Conservation (phyloP, 2,113 vertebrate species). For the Oxygymnocypris stewartii region DNA sequence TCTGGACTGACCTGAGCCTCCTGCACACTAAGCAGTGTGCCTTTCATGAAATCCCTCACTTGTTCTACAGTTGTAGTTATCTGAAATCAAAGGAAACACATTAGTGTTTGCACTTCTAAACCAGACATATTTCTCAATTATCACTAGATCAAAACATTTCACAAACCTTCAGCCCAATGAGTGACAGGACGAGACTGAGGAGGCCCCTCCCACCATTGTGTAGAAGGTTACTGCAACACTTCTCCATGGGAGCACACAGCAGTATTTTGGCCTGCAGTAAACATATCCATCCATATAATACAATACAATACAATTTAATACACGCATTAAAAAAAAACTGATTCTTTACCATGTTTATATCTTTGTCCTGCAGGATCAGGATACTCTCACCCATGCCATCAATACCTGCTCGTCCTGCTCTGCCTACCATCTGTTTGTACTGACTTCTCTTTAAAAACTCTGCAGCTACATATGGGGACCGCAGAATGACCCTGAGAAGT, state of each 20-base stretch:
- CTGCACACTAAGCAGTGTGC: conserved; percentile 86
- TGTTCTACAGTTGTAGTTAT: conserved; percentile 76
- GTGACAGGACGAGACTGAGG: conserved; percentile 84
- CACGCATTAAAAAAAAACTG: background rate
- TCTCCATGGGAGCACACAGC: conserved; percentile 84
- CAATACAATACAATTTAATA: background rate
- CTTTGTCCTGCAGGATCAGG: conserved; percentile 89
- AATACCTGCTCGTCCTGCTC: conserved; percentile 93
- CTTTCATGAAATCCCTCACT: conserved; percentile 77
- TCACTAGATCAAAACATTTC: background rate
- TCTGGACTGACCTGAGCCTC: conserved; percentile 75
- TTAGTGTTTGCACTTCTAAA: background rate
- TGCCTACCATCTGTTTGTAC: conserved; percentile 95
- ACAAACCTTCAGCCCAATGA: conserved; percentile 88
- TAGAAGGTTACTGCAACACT: conserved; percentile 86
- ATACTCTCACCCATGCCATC: conserved; percentile 90
- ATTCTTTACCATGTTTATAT: conserved; percentile 78
- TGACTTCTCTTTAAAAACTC: conserved; percentile 91
- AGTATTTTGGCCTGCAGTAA: conserved; percentile 77
- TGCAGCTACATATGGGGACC: conserved; percentile 88
- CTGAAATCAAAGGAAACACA: conserved; percentile 64
- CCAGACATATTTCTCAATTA: background rate
- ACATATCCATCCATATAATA: background rate
- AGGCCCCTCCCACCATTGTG: conserved; percentile 80
- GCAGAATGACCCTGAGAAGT: conserved; percentile 84